Evolutionary conservation across 2,113 vertebrate species (phyloP).

Genomic region (Microtus oregoni): DNA sequence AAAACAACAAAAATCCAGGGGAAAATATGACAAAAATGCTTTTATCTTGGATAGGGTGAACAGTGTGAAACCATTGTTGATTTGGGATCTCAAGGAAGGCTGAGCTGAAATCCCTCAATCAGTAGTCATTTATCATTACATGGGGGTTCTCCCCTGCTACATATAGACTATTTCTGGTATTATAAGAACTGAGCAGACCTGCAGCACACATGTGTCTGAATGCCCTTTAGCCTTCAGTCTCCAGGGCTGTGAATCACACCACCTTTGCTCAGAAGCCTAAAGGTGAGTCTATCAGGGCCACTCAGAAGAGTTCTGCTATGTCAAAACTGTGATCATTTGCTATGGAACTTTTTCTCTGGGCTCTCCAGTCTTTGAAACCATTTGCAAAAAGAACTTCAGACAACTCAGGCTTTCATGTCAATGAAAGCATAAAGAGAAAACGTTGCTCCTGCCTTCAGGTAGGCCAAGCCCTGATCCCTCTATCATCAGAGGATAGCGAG

Average conservation of each 20-base stretch:
- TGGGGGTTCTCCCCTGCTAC: slow-evolving; percentile 12
- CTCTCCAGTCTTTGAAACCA: slow-evolving; percentile 59
- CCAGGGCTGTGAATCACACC: neutral
- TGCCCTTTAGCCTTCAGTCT: neutral
- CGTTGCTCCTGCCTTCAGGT: slow-evolving; percentile 41
- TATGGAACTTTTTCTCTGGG: neutral
- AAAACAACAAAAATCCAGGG: neutral
- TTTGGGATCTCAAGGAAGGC: neutral
- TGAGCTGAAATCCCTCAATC: slow-evolving; percentile 1
- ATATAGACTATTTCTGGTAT: slow-evolving; percentile 17
- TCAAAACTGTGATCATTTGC: slow-evolving; percentile 56
- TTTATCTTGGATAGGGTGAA: neutral
- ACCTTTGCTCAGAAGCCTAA: neutral
- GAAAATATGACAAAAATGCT: neutral
- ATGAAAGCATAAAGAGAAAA: slow-evolving; percentile 37
- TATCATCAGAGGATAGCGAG: slow-evolving; percentile 40
- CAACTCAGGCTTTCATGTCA: slow-evolving; percentile 50
- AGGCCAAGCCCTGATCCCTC: slow-evolving; percentile 10
- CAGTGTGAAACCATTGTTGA: neutral
- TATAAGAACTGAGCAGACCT: neutral
- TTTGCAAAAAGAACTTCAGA: slow-evolving; percentile 62
- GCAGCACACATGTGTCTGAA: slow-evolving; percentile 38
- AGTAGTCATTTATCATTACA: neutral
- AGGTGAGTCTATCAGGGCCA: slow-evolving; percentile 1
- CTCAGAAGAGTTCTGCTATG: slow-evolving; percentile 41